Base-by-base conservation (phyloP, 2,888 invertebrate genomes). In the Liodrosophila aerea region DNA sequence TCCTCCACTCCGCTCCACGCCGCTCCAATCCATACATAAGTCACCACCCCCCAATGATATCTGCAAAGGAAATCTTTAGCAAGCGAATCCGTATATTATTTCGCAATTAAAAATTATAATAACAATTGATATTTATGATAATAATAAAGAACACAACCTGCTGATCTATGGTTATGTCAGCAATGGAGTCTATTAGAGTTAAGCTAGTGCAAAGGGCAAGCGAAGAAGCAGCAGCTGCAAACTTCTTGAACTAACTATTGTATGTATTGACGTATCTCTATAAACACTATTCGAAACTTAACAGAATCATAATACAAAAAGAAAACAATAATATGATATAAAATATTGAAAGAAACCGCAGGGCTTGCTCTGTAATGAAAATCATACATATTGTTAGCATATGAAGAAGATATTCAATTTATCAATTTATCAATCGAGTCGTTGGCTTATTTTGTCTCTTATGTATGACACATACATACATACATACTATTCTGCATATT, bases 121-220 rank as follows among this genome's bases (percentile, higher is more conserved):
- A 41, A 56, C 18, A 60, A 63, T 41, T n/a, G n/a, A 60, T 49
- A n/a, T 59, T 57, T 31, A 33, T 54, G 36, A 40, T 49, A 43
- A 27, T 47, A 33, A 11, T 46, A 45, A 57, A 53, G 39, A 49
- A 50, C 39, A 50, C 56, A 56, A 64, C 22, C 22, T 22, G 22
- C 22, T 22, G 22, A 22, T 22, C 22, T 22, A 22, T 73, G 76
- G 83, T 78, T 76, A 74, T 71, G 64, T 72, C 71, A 77, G 73
- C 74, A 70, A 73, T 68, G 76, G 75, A 85, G 85, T 86, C 86
- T 87, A 87, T 87, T 86, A 87, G 86, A 73, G 77, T 87, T 80
- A 75, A 86, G 76, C 64, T 78, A 83, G 77, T 71, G 58, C 56
- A 57, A 66, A 56, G n/a, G n/a, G n/a, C n/a, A n/a, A n/a, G 22